phyloP scores from a whole-genome alignment of 1,140 invertebrate genomes.

The Anastatus disparis region DNA sequence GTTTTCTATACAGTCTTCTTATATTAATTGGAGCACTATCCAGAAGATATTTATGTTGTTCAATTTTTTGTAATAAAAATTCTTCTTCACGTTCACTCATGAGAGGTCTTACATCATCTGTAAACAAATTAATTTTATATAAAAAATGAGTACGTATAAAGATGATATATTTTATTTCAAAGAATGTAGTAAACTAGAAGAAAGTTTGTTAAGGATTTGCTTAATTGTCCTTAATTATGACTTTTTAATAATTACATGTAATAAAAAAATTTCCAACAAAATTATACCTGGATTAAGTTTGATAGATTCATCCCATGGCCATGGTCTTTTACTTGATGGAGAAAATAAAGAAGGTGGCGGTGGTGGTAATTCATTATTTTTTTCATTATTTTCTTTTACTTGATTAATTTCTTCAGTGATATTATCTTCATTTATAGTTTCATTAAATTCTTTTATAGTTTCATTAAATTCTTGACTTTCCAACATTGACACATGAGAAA shows the following conservation, averaged over 20 bases:
- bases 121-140: background rate
- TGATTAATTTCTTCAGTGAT: background rate
- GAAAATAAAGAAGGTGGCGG: constrained; percentile 18
- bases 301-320: constrained; percentile 39
- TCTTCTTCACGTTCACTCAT: constrained; percentile 72
- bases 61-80: constrained; percentile 67
- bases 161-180: too few species aligned
- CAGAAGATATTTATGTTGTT: constrained; percentile 55
- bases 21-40: constrained; percentile 59
- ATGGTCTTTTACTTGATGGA: constrained; percentile 9
- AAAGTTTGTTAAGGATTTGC: constrained; percentile 22
- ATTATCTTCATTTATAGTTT: too few species aligned
- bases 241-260: background rate
- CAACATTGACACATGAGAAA: background rate
- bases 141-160: too few species aligned
- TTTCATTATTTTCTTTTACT: constrained; percentile 9
- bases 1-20: constrained; percentile 70
- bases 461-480: background rate
- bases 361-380: constrained; percentile 20
- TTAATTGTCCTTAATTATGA: constrained; percentile 14
- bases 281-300: constrained; percentile 28
- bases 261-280: background rate
- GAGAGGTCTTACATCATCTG: constrained; percentile 42
- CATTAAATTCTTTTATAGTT: background rate
- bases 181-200: too few species aligned